A percentile compares a stretch with the other conserved stretches of the same genome.
phyloP scores from a whole-genome alignment of 1,140 invertebrate genomes.

The Zaprionus africanus region DNA sequence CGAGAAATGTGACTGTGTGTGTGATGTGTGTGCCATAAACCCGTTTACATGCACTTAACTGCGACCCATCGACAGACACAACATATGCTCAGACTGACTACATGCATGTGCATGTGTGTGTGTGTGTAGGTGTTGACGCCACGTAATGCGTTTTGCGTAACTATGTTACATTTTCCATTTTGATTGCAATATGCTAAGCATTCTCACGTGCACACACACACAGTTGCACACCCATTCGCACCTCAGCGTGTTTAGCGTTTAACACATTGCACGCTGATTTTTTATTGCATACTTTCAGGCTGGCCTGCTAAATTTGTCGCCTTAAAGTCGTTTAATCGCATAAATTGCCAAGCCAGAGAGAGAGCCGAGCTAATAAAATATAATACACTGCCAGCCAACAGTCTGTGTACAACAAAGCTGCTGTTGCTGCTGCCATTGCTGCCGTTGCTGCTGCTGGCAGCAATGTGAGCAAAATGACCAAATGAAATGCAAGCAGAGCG shows the following conservation, averaged over 20 bases:
- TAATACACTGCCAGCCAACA: slow-evolving; percentile 67
- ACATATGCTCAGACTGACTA: slow-evolving; percentile 19
- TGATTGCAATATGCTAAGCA: slow-evolving; percentile 69
- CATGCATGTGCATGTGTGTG: slow-evolving; percentile 4
- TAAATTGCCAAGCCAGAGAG: slow-evolving; percentile 34
- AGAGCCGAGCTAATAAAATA: slow-evolving; percentile 65
- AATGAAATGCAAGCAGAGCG: slow-evolving; percentile 57
- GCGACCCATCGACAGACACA: slow-evolving; percentile 35
- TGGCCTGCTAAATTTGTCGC: not conserved
- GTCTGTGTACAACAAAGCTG: slow-evolving; percentile 34
- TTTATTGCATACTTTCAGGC: slow-evolving; percentile 44
- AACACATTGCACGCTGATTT: slow-evolving; percentile 37
- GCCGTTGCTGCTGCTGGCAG: slow-evolving; percentile 3
- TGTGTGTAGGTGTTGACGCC: slow-evolving; percentile 21
- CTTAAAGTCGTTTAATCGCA: slow-evolving; percentile 54
- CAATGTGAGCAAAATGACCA: slow-evolving; percentile 55
- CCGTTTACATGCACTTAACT: slow-evolving; percentile 55
- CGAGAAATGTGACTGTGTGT: slow-evolving; percentile 13
- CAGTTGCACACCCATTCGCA: slow-evolving; percentile 11
- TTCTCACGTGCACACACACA: slow-evolving; percentile 20
- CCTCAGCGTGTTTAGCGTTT: slow-evolving; percentile 27
- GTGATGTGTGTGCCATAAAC: slow-evolving; percentile 42
- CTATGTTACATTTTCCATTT: slow-evolving; percentile 65
- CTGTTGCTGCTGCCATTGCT: not conserved
- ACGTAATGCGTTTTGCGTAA: slow-evolving; percentile 57